Evolutionary conservation across 2,888 invertebrate genomes (phyloP).

Genomic region (Scaptomyza parva): DNA sequence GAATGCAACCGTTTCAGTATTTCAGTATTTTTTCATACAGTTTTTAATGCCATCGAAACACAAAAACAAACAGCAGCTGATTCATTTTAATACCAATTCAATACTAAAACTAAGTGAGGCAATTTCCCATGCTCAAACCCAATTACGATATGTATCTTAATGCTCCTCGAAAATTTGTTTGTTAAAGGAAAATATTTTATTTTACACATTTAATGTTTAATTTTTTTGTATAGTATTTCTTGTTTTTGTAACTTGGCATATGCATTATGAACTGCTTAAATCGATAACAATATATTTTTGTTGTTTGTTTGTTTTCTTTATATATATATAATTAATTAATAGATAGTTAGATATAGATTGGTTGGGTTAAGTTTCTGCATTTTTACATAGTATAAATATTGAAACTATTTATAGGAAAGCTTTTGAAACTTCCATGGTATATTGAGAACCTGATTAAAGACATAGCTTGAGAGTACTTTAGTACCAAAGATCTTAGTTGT

Average conservation of each 20-base stretch:
- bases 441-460: conserved; percentile 7
- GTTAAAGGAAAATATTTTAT: conserved; percentile 74
- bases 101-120: conserved; percentile 9
- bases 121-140: conserved; percentile 25
- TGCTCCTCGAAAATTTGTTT: conserved; percentile 19
- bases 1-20: conserved; percentile 77
- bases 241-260: conserved; percentile 45
- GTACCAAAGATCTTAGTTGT: background rate
- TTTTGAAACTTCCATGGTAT: conserved; percentile 1
- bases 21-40: conserved; percentile 48
- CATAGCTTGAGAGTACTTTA: conserved; percentile 1
- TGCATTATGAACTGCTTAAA: conserved; percentile 58
- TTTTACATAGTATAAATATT: conserved; percentile 37
- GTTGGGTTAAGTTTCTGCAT: conserved; percentile 21
- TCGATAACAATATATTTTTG: conserved; percentile 60
- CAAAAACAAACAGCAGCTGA: conserved; percentile 69
- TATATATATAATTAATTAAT: conserved; percentile 54
- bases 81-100: conserved; percentile 38
- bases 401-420: conserved; percentile 19
- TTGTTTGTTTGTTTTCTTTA: too few species aligned
- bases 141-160: conserved; percentile 4
- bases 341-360: conserved; percentile 25
- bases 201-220: conserved; percentile 43
- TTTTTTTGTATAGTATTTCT: conserved; percentile 28
- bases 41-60: conserved; percentile 67